These are phyloP conservation scores for Cydia splendana DNA, from an alignment of 1,140 invertebrate genomes.

Conservation along the genomic window DNA sequence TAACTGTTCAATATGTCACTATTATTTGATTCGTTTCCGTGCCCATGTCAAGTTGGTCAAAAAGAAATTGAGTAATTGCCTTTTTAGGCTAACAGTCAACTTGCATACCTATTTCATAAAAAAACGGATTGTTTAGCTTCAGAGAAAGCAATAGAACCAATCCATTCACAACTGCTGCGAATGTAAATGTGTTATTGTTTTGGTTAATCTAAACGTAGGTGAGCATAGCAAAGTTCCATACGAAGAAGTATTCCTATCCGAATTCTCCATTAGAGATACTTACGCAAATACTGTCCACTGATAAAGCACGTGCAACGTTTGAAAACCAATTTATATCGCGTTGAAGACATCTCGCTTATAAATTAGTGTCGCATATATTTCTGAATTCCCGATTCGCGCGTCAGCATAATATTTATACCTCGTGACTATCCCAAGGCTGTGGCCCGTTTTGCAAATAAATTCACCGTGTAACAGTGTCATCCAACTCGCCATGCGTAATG, in stretches of 20 bases:
- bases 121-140: too few species aligned
- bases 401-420: slow-evolving; percentile 21
- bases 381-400: slow-evolving; percentile 23
- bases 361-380: slow-evolving; percentile 27
- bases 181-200: neutral
- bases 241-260: neutral
- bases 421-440: slow-evolving; percentile 25
- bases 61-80: neutral
- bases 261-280: neutral
- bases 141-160: too few species aligned
- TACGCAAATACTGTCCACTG: neutral
- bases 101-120: too few species aligned
- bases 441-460: slow-evolving; percentile 25
- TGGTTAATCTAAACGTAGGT: neutral
- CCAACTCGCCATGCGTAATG: neutral
- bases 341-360: neutral
- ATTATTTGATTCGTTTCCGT: neutral
- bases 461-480: slow-evolving; percentile 11
- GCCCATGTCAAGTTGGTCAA: neutral
- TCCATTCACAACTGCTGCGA: too few species aligned
- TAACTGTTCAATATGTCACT: neutral
- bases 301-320: slow-evolving; percentile 16
- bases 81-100: too few species aligned
- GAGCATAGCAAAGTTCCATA: too few species aligned
- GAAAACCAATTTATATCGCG: slow-evolving; percentile 14